Evolutionary conservation across 2,113 vertebrate species (phyloP), one percentile per base, ranked within the genome.

Genomic region (Nannospalax galili): DNA sequence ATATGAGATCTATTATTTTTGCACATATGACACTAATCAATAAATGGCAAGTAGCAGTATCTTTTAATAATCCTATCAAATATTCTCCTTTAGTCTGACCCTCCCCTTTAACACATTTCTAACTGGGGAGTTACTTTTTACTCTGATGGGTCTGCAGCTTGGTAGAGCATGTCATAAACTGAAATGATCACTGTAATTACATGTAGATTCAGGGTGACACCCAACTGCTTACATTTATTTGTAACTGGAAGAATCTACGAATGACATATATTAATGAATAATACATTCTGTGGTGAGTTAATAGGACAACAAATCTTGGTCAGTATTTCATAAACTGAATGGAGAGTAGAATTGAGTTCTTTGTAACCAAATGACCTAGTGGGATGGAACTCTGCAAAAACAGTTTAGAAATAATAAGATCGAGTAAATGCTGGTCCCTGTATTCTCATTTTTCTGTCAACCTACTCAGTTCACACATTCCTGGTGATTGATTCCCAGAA

Each of bases 221-320:
- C 85, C 92, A 81, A 58, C 91, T 70, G 60, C 82, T 93, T 74
- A 28, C 52, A 80, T 64, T 92, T 86, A 78, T 74, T 91, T 95
- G 84, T 74, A 80, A 87, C 58, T 77, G 16, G 70, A 69, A 80
- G 82, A 85, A 91, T 77, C 74, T 92, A 93, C 67, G 84, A 84
- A 91, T 92, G 95, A 90, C 92, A 91, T 69, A 77, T 94, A 92
- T 92, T 89, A 93, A 94, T 94, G 92, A 97, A 88, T 78, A 78
- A 87, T 48, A 91, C 92, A 93, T 87, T 62, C 90, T 86, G 60
- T 73, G 45, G 90, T 91, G 86, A 91, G 93, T 92, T 97, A 89
- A 95, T 58, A 96, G 73, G 92, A 62, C 69, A 89, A 86, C 78
- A 95, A 84, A 95, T 72, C 82, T 84, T 74, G 35, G 67, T 79